Evolutionary conservation across 30 jellyfish, hydroid and myxozoan genomes (phyloP).

Genomic region (Chironex yamaguchii): DNA sequence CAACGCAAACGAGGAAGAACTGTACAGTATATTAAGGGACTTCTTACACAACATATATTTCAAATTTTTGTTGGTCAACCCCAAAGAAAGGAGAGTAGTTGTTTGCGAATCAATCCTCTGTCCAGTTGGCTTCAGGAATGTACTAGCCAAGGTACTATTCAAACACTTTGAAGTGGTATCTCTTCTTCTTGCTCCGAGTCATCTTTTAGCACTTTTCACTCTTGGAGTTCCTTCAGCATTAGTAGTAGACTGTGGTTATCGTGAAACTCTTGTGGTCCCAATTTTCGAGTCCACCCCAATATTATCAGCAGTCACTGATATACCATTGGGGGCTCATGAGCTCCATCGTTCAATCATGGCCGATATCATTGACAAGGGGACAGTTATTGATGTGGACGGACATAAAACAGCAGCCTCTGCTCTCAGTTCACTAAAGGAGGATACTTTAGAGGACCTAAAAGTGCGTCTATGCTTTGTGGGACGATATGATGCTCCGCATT

Average conservation of each 20-base stretch:
- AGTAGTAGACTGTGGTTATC: conserved; percentile 94
- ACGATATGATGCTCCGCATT: conserved; percentile 40
- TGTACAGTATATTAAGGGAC: conserved; percentile 54
- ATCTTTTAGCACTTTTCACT: conserved; percentile 88
- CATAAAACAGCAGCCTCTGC: conserved; percentile 42
- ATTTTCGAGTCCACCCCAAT: conserved; percentile 88
- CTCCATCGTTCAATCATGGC: conserved; percentile 64
- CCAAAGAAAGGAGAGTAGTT: conserved; percentile 94
- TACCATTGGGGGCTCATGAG: conserved; percentile 75
- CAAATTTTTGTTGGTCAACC: conserved; percentile 87
- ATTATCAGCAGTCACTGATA: conserved; percentile 75
- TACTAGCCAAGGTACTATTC: conserved; percentile 80
- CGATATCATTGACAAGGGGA: conserved; percentile 43
- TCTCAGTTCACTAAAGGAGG: conserved; percentile 46
- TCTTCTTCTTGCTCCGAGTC: conserved; percentile 83
- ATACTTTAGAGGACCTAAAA: conserved; percentile 81
- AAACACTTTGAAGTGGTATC: conserved; percentile 85
- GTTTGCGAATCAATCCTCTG: conserved; percentile 85
- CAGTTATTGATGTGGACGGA: conserved; percentile 10
- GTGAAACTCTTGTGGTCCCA: conserved; percentile 88
- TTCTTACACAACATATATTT: conserved; percentile 86
- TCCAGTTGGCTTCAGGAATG: conserved; percentile 74
- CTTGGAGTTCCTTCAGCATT: conserved; percentile 87
- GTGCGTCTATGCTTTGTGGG: conserved; percentile 88
- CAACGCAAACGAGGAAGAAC: conserved; percentile 38